phyloP scores from a whole-genome alignment of 2,888 invertebrate genomes.

The Acleris sparsana region DNA sequence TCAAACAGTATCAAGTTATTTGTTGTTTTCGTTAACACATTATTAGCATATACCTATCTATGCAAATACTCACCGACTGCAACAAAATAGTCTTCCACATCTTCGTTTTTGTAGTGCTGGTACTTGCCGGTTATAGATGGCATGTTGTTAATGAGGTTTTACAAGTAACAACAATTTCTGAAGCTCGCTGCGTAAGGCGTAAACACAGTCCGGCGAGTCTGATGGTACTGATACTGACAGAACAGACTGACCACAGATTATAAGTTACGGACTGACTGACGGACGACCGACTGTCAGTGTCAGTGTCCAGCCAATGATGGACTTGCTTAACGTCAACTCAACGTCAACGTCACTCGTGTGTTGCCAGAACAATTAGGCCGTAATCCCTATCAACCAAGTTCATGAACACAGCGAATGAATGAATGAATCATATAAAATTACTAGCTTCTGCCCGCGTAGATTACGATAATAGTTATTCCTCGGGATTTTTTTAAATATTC shows the following conservation, averaged over 20 bases:
- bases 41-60: background rate
- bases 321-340: no score
- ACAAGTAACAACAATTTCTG: background rate
- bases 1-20: background rate
- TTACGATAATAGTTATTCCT: no score
- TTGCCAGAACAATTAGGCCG: background rate
- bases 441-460: no score
- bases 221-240: no score
- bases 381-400: background rate
- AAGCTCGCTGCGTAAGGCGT: background rate
- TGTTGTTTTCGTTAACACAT: background rate
- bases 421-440: no score
- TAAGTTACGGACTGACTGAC: no score
- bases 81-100: slow-evolving; percentile 86
- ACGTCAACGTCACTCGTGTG: slow-evolving; percentile 5
- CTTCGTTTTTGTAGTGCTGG: slow-evolving; percentile 86
- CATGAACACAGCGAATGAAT: no score
- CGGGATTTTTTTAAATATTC: no score
- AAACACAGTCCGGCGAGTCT: background rate
- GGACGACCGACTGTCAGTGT: no score
- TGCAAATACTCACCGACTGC: slow-evolving; percentile 79
- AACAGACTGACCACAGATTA: no score
- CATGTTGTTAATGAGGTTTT: slow-evolving; percentile 62
- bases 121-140: slow-evolving; percentile 84
- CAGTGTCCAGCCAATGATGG: no score